These are phyloP conservation scores for Carposina sasakii DNA, from an alignment of 1,140 invertebrate genomes.

Conservation along the genomic window DNA sequence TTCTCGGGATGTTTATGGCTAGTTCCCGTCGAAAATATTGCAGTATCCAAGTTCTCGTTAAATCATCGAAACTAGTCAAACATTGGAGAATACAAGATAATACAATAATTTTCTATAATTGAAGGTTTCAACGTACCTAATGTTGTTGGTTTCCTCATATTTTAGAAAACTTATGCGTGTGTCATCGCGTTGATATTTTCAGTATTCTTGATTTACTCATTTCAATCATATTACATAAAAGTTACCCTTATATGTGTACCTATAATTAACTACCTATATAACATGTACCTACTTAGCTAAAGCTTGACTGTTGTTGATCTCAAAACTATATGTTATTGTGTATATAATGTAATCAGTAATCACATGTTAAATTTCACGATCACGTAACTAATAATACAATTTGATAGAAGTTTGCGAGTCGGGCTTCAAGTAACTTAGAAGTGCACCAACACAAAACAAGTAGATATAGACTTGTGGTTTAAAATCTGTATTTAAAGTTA, in stretches of 20 bases:
- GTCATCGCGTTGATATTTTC: too few relatives aligned
- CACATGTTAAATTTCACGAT: constrained; percentile 66
- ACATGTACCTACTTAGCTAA: constrained; percentile 48
- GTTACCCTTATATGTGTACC: constrained; percentile 3
- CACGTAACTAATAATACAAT: constrained; percentile 39
- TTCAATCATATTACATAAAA: constrained; percentile 25
- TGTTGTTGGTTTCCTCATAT: too few relatives aligned
- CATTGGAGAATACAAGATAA: constrained; percentile 22
- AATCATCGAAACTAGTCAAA: constrained; percentile 43
- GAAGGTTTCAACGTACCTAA: too few relatives aligned
- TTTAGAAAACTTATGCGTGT: too few relatives aligned
- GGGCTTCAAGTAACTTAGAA: constrained; percentile 53
- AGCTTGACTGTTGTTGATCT: constrained; percentile 70
- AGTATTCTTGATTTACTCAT: too few relatives aligned
- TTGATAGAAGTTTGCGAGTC: constrained; percentile 42
- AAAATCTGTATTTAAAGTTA: constrained; percentile 50
- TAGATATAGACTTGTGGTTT: constrained; percentile 55
- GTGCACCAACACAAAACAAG: constrained; percentile 63
- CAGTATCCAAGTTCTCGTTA: too few relatives aligned
- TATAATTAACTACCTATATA: constrained; percentile 6
- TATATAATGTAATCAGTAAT: constrained; percentile 71
- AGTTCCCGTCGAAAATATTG: too few relatives aligned
- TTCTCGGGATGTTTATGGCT: too few relatives aligned
- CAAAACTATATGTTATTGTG: constrained; percentile 61
- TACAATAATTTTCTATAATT: too few relatives aligned